A percentile compares a stretch with the other conserved stretches of the same genome.
phyloP scores from a whole-genome alignment of 1,140 invertebrate species.

The Nylanderia fulva region DNA sequence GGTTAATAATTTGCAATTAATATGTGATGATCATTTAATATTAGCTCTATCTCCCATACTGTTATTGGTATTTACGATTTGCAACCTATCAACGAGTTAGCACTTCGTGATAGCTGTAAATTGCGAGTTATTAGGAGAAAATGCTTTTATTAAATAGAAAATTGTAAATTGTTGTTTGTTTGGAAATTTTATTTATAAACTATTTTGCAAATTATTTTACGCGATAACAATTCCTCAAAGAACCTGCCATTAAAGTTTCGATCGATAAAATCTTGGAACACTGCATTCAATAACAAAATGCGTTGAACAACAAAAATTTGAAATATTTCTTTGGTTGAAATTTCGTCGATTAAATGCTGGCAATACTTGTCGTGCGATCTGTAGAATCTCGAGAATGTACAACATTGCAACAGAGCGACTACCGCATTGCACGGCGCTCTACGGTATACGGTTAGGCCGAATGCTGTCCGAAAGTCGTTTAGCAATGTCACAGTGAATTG shows the following conservation, averaged over 20 bases:
- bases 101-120: constrained; percentile 47
- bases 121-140: neutral
- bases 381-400: neutral
- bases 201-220: too few species aligned
- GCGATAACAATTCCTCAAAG: neutral
- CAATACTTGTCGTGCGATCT: neutral
- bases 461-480: neutral
- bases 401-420: neutral
- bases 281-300: neutral
- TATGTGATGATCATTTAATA: neutral
- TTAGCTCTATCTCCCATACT: neutral
- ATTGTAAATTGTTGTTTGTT: neutral
- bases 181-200: neutral
- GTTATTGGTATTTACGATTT: constrained; percentile 53
- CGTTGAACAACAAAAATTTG: neutral
- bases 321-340: neutral
- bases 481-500: neutral
- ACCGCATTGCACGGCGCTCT: neutral
- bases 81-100: constrained; percentile 39
- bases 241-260: neutral
- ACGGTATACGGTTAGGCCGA: neutral
- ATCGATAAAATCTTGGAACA: neutral
- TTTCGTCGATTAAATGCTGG: constrained; percentile 7
- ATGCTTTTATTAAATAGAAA: neutral
- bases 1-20: constrained; percentile 43